Evolutionary conservation across 2,888 invertebrate genomes (phyloP), one percentile per base, ranked within the genome.

Genomic region (Agrypnus murinus): DNA sequence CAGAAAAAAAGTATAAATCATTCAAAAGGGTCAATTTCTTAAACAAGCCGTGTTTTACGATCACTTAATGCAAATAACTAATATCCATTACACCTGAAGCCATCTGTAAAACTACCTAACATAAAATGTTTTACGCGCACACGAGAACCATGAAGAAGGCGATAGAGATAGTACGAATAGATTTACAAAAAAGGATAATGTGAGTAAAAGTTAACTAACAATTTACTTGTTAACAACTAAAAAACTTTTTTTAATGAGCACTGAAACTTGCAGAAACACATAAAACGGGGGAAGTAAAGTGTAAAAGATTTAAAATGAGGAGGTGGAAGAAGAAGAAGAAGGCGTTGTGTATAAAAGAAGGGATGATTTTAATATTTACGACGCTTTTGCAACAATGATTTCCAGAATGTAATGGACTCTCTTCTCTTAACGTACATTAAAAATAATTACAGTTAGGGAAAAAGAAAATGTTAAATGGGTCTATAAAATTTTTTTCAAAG

Each of bases 381-480:
- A 60, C 60, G 38, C 60, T 65, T 55, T 50, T 62, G 45, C 55
- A n/a, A 53, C 59, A 38, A 71, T 65, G 38, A 67, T 68, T 71
- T 70, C 31, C 32, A 50, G 25, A 65, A 62, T 48, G 69, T 72
- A 69, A 72, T 65, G 69, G 62, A 57, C 65, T 50, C 55, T 36
- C 69, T 40, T n/a, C n/a, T n/a, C n/a, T n/a, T n/a, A 25, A 25
- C 58, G 50, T 58, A 59, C 73, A 74, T 75, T 74, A 75, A 74
- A 74, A 71, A 74, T 75, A 75, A 75, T 76, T 75, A 77, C 62
- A 72, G 72, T 65, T 71, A 38, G 66, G 65, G 25, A 25, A 67
- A n/a, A n/a, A 71, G 70, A 74, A 71, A 72, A 71, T 50, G 65
- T 72, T 76, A 76, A 74, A 74, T 70, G 60, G 72, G 72, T 68